Conservation (phyloP, 1,140 invertebrate genomes). For the Drosophila parabipectinata region DNA sequence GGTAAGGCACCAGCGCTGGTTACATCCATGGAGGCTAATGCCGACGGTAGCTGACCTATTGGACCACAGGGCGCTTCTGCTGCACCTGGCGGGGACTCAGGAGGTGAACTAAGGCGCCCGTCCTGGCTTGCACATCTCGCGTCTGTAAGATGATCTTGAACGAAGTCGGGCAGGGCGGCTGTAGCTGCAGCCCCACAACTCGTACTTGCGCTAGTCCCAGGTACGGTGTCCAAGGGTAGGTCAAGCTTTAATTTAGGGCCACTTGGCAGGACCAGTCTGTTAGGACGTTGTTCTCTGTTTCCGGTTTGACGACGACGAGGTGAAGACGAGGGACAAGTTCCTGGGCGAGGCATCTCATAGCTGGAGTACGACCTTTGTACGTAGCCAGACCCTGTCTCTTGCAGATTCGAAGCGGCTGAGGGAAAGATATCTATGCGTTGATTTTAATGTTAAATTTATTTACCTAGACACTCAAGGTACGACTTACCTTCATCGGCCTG, state of each 20-base stretch:
- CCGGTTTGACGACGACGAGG: slow-evolving; percentile 60
- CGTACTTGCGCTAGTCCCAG: slow-evolving; percentile 32
- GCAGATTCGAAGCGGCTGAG: slow-evolving; percentile 55
- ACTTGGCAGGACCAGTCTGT: slow-evolving; percentile 55
- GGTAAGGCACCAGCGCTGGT: slow-evolving; percentile 32
- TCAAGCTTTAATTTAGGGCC: slow-evolving; percentile 73
- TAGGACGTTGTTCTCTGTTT: slow-evolving; percentile 61
- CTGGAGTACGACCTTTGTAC: slow-evolving; percentile 81
- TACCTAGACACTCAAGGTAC: background rate
- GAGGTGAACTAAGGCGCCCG: slow-evolving; percentile 71
- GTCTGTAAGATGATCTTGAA: slow-evolving; percentile 87
- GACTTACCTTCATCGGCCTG: slow-evolving; percentile 62
- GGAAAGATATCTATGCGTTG: slow-evolving; percentile 60
- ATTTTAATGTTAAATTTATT: background rate
- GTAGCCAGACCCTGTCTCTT: slow-evolving; percentile 43
- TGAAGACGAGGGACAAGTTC: slow-evolving; percentile 43
- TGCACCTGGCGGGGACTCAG: slow-evolving; percentile 68
- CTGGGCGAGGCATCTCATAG: slow-evolving; percentile 74
- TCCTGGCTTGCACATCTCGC: slow-evolving; percentile 84
- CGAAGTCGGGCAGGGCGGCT: slow-evolving; percentile 86
- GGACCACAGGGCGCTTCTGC: slow-evolving; percentile 83
- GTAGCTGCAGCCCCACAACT: slow-evolving; percentile 46
- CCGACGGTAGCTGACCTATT: slow-evolving; percentile 27
- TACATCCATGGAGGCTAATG: slow-evolving; percentile 24
- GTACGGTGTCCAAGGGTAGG: slow-evolving; percentile 61